Evolutionary conservation across 2,888 invertebrate genomes (phyloP), one percentile per base, ranked within the genome.

Genomic region (Cyclophora albipunctata): DNA sequence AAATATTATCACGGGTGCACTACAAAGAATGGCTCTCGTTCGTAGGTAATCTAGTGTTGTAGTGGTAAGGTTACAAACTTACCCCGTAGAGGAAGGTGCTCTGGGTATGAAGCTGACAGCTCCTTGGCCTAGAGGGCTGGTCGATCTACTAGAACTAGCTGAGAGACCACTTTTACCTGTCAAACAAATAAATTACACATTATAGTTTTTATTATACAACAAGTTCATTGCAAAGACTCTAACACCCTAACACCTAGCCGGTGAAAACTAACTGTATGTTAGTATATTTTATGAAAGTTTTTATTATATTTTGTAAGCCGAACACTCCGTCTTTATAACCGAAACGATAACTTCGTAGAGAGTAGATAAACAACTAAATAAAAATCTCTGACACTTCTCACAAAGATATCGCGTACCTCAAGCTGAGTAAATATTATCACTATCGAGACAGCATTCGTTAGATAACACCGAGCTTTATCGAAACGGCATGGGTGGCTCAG

Each of bases 91-190:
- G 55, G 90, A 90, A n/a, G 87, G 89, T 42, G 85, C 87, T 52
- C 89, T 75, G 41, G 89, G 89, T 73, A 88, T 87, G 54, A 88
- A 86, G 59, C 89, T 88, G 57, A 86, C 75, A 35, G 77, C 77
- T 46, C 86, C 84, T 62, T 88, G 88, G 54, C 88, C 85, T 62
- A 87, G 79, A 62, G 89, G 87, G 78, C 91, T 90, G 64, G 91
- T 89, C 40, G 89, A 89, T 64, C 93, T 79, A 77, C 92, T 91
- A 71, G 91, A 90, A 75, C 92, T 84, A 64, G 92, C 85, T 45
- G 89, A 90, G 49, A 88, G 67, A 41, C 84, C 89, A 59, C 78
- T 83, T 66, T 83, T 89, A 69, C 88, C 87, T 87, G 75, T 51
- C 66, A 74, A 62, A 62, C 20, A 20, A 20, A 20, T 20, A 20